Conservation (phyloP, 1,140 invertebrate species). For the Proales similis region DNA sequence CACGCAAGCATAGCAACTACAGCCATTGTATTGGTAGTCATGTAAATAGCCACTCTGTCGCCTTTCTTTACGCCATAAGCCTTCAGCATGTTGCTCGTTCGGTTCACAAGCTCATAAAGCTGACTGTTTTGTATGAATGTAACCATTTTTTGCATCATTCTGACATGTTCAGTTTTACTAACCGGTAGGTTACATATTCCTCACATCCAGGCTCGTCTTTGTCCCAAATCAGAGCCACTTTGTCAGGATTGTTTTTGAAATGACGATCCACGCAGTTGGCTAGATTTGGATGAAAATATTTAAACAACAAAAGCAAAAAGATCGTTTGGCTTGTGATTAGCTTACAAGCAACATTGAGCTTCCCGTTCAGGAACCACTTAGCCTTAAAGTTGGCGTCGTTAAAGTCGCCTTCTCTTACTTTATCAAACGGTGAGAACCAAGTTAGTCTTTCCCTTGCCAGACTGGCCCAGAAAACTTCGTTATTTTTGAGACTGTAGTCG, state of each 20-base stretch:
- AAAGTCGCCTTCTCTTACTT: constrained; percentile 47
- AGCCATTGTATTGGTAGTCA: constrained; percentile 55
- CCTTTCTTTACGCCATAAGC: constrained; percentile 54
- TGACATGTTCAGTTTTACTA: constrained; percentile 50
- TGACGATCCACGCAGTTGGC: constrained; percentile 59
- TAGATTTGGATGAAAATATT: neutral
- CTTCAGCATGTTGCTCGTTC: constrained; percentile 53
- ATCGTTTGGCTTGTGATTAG: neutral
- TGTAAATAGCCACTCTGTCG: constrained; percentile 58
- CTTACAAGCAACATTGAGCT: constrained; percentile 55
- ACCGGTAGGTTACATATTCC: constrained; percentile 53
- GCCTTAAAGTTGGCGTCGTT: constrained; percentile 42
- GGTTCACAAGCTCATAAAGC: constrained; percentile 38
- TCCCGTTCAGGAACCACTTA: constrained; percentile 51
- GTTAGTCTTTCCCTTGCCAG: constrained; percentile 50
- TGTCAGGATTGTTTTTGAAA: constrained; percentile 48
- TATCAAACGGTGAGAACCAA: constrained; percentile 53
- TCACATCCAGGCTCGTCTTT: constrained; percentile 56
- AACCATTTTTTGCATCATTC: neutral
- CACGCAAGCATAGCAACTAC: constrained; percentile 56
- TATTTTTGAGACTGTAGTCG: constrained; percentile 44
- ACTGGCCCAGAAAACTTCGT: constrained; percentile 55
- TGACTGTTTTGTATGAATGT: neutral
- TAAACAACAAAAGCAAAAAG: neutral
- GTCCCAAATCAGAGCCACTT: constrained; percentile 57